Conservation (phyloP, 1,140 invertebrate genomes). For the Trinorchestia longiramus region DNA sequence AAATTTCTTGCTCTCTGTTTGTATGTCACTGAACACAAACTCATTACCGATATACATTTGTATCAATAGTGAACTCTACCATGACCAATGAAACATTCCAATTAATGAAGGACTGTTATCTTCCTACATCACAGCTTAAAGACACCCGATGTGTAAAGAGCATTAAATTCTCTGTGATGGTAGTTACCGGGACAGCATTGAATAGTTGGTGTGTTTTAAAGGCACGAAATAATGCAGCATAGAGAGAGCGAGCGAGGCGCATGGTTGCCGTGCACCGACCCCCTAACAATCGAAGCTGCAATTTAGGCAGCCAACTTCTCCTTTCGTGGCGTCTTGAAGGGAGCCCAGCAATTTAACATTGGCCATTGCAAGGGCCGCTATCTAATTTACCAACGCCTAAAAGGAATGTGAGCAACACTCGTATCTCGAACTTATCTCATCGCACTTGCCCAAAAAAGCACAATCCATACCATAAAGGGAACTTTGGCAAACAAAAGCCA, state of each 20-base stretch:
- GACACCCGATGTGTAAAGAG: not conserved
- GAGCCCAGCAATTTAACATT: constrained; percentile 53
- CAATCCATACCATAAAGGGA: constrained; percentile 51
- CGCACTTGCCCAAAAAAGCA: constrained; percentile 49
- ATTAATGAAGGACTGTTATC: not conserved
- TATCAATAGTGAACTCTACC: not conserved
- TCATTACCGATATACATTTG: not conserved
- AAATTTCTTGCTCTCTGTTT: not conserved
- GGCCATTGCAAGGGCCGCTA: constrained; percentile 52
- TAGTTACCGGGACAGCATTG: not conserved
- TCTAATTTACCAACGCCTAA: constrained; percentile 51
- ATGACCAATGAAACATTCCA: not conserved
- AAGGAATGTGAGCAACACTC: constrained; percentile 48
- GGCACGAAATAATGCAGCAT: not conserved
- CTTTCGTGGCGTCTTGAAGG: not conserved
- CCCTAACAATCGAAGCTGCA: constrained; percentile 34
- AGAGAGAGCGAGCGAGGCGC: not conserved
- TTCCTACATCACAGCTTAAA: not conserved
- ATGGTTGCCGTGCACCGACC: not conserved
- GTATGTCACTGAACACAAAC: not conserved
- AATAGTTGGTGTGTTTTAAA: not conserved
- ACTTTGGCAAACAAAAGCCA: constrained; percentile 49
- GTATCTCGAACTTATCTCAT: constrained; percentile 50
- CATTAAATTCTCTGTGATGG: not conserved
- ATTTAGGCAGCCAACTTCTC: constrained; percentile 19